Evolutionary conservation across 2,888 invertebrate species (phyloP), one percentile per base, ranked within the genome.

Genomic region (Drosophila phalerata): DNA sequence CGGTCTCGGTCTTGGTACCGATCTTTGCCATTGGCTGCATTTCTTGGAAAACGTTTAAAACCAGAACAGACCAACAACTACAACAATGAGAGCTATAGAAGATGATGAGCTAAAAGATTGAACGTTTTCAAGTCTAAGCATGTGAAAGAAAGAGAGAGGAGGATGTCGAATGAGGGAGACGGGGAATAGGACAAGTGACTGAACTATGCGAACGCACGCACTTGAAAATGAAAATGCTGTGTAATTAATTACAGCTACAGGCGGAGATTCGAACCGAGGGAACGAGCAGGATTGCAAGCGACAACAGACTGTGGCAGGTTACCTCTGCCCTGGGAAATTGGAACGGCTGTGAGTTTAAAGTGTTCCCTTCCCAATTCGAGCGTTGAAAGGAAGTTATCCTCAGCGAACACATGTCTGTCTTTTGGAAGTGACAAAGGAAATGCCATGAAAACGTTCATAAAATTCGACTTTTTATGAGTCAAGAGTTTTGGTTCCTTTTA

Each of bases 221-320:
- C 78, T 77, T 73, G 69, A 85, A 85, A 84, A 90, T 87, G 82
- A 84, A 85, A 89, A 87, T 85, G 85, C 83, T 82, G 83, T 81
- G 79, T 89, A 88, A 89, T 89, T 88, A 88, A 89, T 88, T 81
- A 69, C 70, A 74, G 66, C 71, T 67, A 71, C 68, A 62, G 51
- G 13, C 32, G 28, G 58, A 48, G 32, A 58, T 37, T 25, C 51
- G 22, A 60, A 56, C 28, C 55, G 52, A 62, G 63, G 30, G 40
- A 19, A 5, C 2, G 3, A 22, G 52, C 19, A 19, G 13, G 13
- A 10, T 13, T 5, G 22, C 28, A 17, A 28, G 25, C 28, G 28
- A 28, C 28, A 49, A 30, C 17, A 42, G n/a, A 10, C 28, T 28
- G 28, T 28, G 63, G 72, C 79, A 79, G 69, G 76, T 71, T 47